Evolutionary conservation across 2,797 vertebrate genomes (phyloP).

Genomic region (Etheostoma perlongum): DNA sequence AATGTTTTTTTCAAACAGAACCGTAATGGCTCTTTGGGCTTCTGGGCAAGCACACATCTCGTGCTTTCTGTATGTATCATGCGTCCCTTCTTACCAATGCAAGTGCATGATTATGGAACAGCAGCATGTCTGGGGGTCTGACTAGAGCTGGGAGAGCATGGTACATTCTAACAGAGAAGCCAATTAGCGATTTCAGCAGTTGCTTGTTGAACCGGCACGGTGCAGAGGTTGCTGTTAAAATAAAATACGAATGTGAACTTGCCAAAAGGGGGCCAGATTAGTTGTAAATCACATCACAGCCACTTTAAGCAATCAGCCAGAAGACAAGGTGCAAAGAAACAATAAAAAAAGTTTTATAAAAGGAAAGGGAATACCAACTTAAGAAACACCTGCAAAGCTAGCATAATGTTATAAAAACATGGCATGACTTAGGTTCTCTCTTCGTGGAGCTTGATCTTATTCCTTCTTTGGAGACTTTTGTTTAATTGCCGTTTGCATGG

Average conservation of each 20-base stretch:
- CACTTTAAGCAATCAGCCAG: conserved; percentile 47
- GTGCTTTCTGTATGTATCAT: conserved; percentile 56
- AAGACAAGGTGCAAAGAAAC: conserved; percentile 33
- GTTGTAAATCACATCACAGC: conserved; percentile 63
- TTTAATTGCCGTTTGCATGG: conserved; percentile 77
- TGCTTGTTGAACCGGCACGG: conserved; percentile 53
- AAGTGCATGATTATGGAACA: conserved; percentile 54
- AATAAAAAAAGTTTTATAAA: conserved; percentile 41
- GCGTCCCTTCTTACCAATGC: conserved; percentile 36
- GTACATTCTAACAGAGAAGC: conserved; percentile 47
- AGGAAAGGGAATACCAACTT: conserved; percentile 40
- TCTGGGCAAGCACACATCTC: conserved; percentile 50
- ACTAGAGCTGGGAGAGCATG: conserved; percentile 42
- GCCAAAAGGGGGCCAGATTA: conserved; percentile 39
- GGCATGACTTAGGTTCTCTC: conserved; percentile 40
- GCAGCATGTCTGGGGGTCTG: conserved; percentile 54
- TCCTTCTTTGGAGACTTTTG: conserved; percentile 65
- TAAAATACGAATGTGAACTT: conserved; percentile 61
- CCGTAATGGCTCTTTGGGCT: conserved; percentile 60
- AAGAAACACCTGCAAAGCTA: conserved; percentile 51
- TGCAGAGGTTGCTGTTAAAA: conserved; percentile 61
- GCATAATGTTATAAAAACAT: conserved; percentile 61
- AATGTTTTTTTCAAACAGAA: conserved; percentile 54
- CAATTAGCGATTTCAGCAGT: conserved; percentile 64
- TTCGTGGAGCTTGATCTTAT: conserved; percentile 64